Conservation (phyloP, 2,888 invertebrate genomes). For the Onchidella celtica region DNA sequence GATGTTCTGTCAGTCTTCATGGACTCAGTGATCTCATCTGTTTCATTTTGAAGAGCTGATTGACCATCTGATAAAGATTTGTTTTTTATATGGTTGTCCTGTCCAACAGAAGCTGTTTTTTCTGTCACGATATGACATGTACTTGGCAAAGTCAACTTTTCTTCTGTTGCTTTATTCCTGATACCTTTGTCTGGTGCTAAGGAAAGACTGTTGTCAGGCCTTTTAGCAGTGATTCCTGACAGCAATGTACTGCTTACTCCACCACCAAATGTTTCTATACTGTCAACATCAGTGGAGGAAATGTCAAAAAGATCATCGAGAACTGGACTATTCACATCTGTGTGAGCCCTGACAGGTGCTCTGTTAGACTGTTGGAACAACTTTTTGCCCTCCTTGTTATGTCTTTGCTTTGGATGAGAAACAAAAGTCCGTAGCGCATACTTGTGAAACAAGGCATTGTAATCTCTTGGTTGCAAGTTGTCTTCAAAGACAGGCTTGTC, state of each 20-base stretch:
- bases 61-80: too few species aligned
- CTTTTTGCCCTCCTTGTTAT: not conserved
- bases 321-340: not conserved
- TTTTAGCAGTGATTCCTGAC: too few species aligned
- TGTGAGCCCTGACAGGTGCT: not conserved
- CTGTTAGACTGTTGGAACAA: not conserved
- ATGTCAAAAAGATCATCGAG: conserved; percentile 46
- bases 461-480: conserved; percentile 19
- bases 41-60: too few species aligned
- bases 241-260: not conserved
- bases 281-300: conserved; percentile 17
- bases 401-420: conserved; percentile 36
- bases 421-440: conserved; percentile 46
- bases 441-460: conserved; percentile 46
- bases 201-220: too few species aligned
- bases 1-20: too few species aligned
- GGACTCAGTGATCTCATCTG: too few species aligned
- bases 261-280: conserved; percentile 38
- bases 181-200: too few species aligned
- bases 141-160: too few species aligned
- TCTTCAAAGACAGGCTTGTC: conserved; percentile 48
- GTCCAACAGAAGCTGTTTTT: too few species aligned
- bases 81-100: too few species aligned
- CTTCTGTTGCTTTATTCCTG: too few species aligned
- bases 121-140: too few species aligned